phyloP scores from a whole-genome alignment of 2,797 vertebrate species.

The Cryptoprocta ferox region DNA sequence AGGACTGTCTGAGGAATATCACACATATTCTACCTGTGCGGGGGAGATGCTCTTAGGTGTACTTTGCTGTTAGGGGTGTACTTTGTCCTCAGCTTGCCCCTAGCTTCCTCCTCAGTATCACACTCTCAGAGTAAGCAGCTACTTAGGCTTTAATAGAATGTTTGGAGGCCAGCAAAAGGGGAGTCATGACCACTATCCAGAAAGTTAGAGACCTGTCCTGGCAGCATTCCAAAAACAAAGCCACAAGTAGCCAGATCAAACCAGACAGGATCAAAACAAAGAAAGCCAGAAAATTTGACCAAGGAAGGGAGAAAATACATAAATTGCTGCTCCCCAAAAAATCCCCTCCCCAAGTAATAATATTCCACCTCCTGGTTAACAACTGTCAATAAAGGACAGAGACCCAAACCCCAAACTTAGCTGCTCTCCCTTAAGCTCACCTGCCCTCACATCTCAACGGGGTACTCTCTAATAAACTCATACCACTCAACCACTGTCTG shows the following conservation, averaged over 20 bases:
- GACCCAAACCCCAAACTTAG: background rate
- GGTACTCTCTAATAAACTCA: background rate
- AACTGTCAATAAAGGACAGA: background rate
- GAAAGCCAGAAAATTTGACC: background rate
- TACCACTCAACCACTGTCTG: background rate
- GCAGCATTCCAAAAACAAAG: background rate
- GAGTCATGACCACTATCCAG: background rate
- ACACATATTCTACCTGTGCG: too few relatives aligned
- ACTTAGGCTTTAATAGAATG: background rate
- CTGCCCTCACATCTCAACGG: background rate
- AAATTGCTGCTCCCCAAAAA: background rate
- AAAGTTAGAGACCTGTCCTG: background rate
- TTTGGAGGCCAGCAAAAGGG: background rate
- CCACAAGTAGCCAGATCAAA: background rate
- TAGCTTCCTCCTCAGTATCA: background rate
- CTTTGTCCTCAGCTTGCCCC: too few relatives aligned
- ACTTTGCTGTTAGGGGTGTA: too few relatives aligned
- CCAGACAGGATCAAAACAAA: background rate
- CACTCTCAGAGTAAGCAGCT: background rate
- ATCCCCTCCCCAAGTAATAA: background rate
- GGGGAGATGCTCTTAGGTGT: too few relatives aligned
- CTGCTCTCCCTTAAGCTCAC: background rate
- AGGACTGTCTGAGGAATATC: too few relatives aligned
- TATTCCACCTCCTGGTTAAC: background rate
- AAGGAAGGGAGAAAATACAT: background rate